Evolutionary conservation across 2,888 invertebrate species (phyloP).

Genomic region (Ischnus inquisitorius): DNA sequence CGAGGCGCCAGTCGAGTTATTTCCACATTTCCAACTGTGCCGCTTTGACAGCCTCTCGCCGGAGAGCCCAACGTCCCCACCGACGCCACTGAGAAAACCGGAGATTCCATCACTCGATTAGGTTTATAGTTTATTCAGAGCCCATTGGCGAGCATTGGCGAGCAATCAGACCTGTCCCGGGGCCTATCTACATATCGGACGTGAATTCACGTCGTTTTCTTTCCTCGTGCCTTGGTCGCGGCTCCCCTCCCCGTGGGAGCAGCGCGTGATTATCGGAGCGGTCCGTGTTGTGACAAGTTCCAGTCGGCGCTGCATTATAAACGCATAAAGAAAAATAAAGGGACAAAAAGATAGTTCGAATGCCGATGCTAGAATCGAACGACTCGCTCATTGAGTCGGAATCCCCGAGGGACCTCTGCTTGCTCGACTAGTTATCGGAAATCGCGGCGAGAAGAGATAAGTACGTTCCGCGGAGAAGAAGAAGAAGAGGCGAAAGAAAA

Average conservation of each 20-base stretch:
- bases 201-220: slow-evolving; percentile 46
- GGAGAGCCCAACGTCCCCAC: slow-evolving; percentile 43
- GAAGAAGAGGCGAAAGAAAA: slow-evolving; percentile 28
- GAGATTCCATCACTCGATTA: slow-evolving; percentile 44
- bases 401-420: slow-evolving; percentile 34
- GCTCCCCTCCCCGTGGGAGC: neutral
- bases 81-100: slow-evolving; percentile 12
- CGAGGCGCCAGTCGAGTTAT: slow-evolving; percentile 58
- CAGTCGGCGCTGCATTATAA: slow-evolving; percentile 52
- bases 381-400: slow-evolving; percentile 33
- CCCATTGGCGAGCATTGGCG: neutral
- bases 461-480: slow-evolving; percentile 45
- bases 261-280: slow-evolving; percentile 51
- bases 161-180: slow-evolving; percentile 53
- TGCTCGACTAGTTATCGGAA: slow-evolving; percentile 62
- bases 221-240: slow-evolving; percentile 10
- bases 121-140: slow-evolving; percentile 15
- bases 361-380: slow-evolving; percentile 31
- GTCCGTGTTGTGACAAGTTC: slow-evolving; percentile 60
- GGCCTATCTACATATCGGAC: slow-evolving; percentile 44
- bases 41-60: slow-evolving; percentile 3
- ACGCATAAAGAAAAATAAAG: slow-evolving; percentile 20
- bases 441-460: slow-evolving; percentile 61
- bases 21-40: slow-evolving; percentile 48
- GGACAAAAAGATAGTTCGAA: slow-evolving; percentile 39